Percentiles rank a stretch among this genome's conserved stretches.
Evolutionary conservation across 2,113 vertebrate species (phyloP).

Genomic region (Gavia stellata): DNA sequence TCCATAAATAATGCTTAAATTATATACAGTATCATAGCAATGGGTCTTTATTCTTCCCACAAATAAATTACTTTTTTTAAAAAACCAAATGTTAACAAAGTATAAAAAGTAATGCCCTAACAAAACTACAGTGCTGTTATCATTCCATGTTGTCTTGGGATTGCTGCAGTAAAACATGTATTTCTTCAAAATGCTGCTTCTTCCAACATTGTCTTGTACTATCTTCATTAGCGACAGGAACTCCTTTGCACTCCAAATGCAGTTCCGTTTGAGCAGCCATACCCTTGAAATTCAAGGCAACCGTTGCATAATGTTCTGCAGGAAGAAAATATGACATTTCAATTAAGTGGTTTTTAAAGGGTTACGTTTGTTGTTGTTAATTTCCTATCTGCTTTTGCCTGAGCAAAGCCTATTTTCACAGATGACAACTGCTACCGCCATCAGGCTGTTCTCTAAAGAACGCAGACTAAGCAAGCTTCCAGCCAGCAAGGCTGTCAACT

Average conservation of each 20-base stretch:
- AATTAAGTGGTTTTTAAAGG: not conserved
- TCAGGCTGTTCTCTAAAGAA: not conserved
- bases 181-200: slow-evolving; percentile 72
- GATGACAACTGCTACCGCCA: not conserved
- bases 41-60: slow-evolving; percentile 55
- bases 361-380: not conserved
- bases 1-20: slow-evolving; percentile 32
- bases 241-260: slow-evolving; percentile 67
- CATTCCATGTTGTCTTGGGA: not conserved
- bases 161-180: slow-evolving; percentile 54
- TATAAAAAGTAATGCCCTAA: slow-evolving; percentile 65
- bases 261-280: slow-evolving; percentile 38
- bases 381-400: not conserved
- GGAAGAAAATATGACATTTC: not conserved
- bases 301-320: slow-evolving; percentile 66
- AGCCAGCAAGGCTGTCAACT: not conserved
- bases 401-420: not conserved
- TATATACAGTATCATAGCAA: slow-evolving; percentile 15
- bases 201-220: slow-evolving; percentile 67
- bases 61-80: slow-evolving; percentile 58
- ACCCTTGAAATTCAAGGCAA: slow-evolving; percentile 65
- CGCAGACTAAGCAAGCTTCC: fast-evolving
- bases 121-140: slow-evolving; percentile 5
- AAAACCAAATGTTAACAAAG: slow-evolving; percentile 14
- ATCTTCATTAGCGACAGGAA: slow-evolving; percentile 55